Evolutionary conservation across 2,113 vertebrate species (phyloP).

Genomic region (Phoenicopterus ruber): DNA sequence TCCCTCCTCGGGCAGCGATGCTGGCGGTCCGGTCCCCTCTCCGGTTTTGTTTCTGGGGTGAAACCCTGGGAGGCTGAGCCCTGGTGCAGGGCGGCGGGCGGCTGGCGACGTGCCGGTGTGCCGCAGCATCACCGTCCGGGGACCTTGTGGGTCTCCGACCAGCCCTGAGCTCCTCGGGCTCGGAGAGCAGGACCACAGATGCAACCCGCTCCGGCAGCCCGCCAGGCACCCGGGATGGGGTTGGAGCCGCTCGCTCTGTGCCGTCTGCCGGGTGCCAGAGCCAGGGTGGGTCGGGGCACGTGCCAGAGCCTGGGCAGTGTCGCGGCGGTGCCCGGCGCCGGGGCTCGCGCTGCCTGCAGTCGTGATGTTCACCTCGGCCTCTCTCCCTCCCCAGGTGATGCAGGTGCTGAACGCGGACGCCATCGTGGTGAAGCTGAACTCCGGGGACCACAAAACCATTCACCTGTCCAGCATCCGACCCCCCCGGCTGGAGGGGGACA

Average conservation of each 20-base stretch:
- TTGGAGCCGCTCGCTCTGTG: fast-evolving
- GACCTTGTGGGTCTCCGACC: background rate
- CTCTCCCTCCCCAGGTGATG: conserved; percentile 82
- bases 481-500: conserved; percentile 90
- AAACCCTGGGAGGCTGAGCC: background rate
- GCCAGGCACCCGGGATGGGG: fast-evolving
- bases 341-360: background rate
- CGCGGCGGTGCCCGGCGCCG: fast-evolving
- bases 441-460: conserved; percentile 93
- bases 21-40: background rate
- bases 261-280: fast-evolving
- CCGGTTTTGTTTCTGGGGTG: background rate
- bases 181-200: fast-evolving
- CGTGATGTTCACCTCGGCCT: background rate
- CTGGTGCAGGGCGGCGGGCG: fast-evolving
- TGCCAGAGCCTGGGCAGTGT: background rate
- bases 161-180: background rate
- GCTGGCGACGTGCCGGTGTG: background rate
- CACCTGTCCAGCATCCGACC: conserved; percentile 95
- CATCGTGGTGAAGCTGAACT: conserved; percentile 92
- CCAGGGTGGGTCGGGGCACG: fast-evolving
- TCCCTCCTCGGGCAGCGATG: fast-evolving
- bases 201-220: fast-evolving
- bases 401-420: conserved; percentile 94
- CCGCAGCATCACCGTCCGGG: fast-evolving